Base-by-base conservation (phyloP, 2,888 invertebrate species). In the Drosophila tripunctata region DNA sequence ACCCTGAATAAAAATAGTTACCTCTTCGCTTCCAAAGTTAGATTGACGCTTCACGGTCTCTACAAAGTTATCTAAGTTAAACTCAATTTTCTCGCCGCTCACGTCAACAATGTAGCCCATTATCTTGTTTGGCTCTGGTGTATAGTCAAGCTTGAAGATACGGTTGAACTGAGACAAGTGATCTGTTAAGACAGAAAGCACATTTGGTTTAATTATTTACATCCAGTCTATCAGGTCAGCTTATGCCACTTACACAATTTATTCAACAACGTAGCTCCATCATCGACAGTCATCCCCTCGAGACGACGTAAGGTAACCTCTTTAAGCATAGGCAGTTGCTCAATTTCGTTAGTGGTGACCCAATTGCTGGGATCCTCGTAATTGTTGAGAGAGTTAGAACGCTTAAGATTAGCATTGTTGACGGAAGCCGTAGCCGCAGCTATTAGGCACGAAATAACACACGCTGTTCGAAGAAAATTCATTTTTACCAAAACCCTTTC, bases 1-100 rank as follows among this genome's bases (percentile, higher is more conserved):
- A 21, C 90, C 90, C 45, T 90, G 85, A 10, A 90, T 85, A 70
- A 86, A 87, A 43, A 90, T 80, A 64, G 91, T 90, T 0, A 90
- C 81, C 63, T 91, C 90, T 8, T 90, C 83, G 27, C 84, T 63
- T 47, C 82, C 89, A 41, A 90, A 87, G 47, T 85, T 73, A 2
- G 68, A 44, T 40, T 85, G 75, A 24, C 81, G 75, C 38, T 81
- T 87, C 27, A 76, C 78, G 0, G 61, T 67, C 40, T 70, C 44
- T 8, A 80, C 84, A 19, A 90, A 57, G 36, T 69, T 78, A 63
- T 88, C 83, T 52, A 89, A 50, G 35, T 85, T 83, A 62, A 79
- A 82, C 0, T 67, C 50, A 17, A 73, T 60, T 48, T 82, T 83
- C 50, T 89, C 60, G 17, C 88, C 89, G 47, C 67, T 75, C 14